Base-by-base conservation (phyloP, 1,140 invertebrate species). In the Agraylea sexmaculata region DNA sequence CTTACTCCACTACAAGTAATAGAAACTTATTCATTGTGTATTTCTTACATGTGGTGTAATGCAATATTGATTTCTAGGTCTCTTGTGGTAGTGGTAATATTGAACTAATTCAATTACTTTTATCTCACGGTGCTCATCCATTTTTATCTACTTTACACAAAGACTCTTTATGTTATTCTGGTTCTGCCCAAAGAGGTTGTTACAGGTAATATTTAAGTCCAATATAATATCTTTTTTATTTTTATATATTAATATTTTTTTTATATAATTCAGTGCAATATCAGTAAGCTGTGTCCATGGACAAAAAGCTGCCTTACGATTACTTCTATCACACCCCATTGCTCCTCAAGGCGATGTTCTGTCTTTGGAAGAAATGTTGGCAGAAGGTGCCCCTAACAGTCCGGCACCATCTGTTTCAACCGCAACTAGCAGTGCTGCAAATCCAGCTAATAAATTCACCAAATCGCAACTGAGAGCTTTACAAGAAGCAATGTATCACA, bases 401-500 rank as follows among this genome's bases (percentile, higher is more conserved):
- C 58, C 17, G 57, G 57, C 50, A 50, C 58, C 53, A 56, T 65
- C 52, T 52, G 63, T 52, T 58, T 69, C 42, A 40, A 64, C 55
- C 2, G 51, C 60, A 21, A 32, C 42, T 8, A 27, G 39, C n/a
- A 47, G 32, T 32, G 39, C 51, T 7, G 42, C 56, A 32, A 64
- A 70, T 19, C 43, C 47, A 11, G 40, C 46, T 74, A 78, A 42
- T 33, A 49, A 49, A 30, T 76, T 88, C 52, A 87, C 75, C 43
- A 90, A 89, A 63, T 69, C 75, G 13, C 87, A 91, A 62, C 77
- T 83, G 19, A 80, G 87, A 54, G 78, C 81, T 22, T 62, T 91
- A 23, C 86, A 91, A 53, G 87, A 91, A 64, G 86, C 87, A 3
- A 88, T 92, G 85, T 92, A 91, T 58, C 87, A 89, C 54, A 85